Conservation (phyloP, 2,888 invertebrate species). For the Apamea anceps region DNA sequence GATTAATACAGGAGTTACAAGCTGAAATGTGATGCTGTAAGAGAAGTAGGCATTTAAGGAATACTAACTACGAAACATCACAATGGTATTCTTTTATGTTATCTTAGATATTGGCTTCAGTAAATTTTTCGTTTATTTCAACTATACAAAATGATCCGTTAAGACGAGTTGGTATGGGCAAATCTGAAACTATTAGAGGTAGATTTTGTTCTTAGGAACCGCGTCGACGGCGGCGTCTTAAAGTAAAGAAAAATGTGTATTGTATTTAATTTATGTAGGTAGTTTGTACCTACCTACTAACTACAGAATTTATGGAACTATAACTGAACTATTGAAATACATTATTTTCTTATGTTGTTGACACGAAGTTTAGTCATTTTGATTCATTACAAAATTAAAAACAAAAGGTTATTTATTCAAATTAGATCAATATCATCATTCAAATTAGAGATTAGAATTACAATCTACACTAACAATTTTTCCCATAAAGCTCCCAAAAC, state of each 20-base stretch:
- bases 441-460: no score
- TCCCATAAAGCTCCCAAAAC: no score
- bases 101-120: neutral
- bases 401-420: no score
- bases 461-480: neutral
- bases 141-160: neutral
- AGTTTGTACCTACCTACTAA: no score
- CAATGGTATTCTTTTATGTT: neutral
- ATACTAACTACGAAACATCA: neutral
- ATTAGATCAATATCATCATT: no score
- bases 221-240: neutral
- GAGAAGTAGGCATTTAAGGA: constrained; percentile 19
- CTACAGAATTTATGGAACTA: no score
- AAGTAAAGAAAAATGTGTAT: neutral
- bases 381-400: neutral
- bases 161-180: neutral
- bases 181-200: neutral
- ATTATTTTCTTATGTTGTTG: neutral
- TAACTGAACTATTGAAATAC: neutral
- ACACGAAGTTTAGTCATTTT: neutral
- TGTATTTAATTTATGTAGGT: no score
- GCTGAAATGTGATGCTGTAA: constrained; percentile 32
- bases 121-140: constrained; percentile 1
- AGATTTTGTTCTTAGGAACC: neutral
- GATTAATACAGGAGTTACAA: neutral